Percentiles rank a stretch among this genome's conserved stretches.
Evolutionary conservation across 2,113 vertebrate genomes (phyloP).

Genomic region (Elaphurus davidianus): DNA sequence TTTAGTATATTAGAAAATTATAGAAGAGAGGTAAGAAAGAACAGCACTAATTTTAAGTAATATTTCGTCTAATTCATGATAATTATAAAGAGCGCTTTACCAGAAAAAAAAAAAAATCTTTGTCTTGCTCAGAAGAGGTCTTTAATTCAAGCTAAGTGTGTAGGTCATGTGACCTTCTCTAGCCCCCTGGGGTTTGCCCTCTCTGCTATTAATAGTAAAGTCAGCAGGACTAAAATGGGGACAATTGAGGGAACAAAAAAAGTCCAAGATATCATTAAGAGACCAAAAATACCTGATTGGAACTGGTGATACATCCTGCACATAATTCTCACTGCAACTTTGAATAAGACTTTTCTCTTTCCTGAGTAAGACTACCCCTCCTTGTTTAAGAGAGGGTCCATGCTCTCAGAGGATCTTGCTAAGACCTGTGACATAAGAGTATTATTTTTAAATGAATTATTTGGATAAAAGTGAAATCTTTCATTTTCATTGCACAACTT

Average conservation of each 20-base stretch:
- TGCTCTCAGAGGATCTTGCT: neutral
- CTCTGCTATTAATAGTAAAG: neutral
- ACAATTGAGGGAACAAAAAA: neutral
- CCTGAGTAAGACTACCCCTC: neutral
- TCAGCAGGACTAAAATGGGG: neutral
- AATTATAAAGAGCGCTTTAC: neutral
- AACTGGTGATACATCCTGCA: neutral
- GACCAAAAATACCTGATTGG: neutral
- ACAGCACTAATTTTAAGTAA: neutral
- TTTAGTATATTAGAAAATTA: slow-evolving; percentile 9
- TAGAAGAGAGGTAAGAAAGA: neutral
- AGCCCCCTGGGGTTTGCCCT: neutral
- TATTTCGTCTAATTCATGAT: neutral
- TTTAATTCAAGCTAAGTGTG: neutral
- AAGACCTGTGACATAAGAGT: neutral
- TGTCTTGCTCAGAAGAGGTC: neutral
- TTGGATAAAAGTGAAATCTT: neutral
- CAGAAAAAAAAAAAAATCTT: neutral
- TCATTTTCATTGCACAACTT: neutral
- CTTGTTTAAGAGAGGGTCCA: neutral
- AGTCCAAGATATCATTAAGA: neutral
- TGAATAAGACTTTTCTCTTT: neutral
- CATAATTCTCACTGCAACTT: neutral
- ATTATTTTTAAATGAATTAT: neutral
- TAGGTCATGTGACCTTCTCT: rapidly evolving